phyloP scores from a whole-genome alignment of 2,113 vertebrate species.

The Brachyhypopomus gauderio region DNA sequence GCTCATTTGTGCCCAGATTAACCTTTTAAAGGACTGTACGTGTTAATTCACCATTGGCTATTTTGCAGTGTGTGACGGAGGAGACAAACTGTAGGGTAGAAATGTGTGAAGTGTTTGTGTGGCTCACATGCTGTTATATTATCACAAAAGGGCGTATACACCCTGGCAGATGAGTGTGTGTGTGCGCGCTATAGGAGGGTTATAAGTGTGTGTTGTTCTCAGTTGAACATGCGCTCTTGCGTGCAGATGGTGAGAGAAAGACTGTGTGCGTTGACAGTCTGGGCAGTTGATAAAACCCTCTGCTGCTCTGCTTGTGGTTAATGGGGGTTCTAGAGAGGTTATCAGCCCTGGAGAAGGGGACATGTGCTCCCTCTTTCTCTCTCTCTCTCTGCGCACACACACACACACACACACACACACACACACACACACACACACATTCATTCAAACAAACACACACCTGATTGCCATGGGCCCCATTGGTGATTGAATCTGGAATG shows the following conservation, averaged over 20 bases:
- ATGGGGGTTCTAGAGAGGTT: constrained; percentile 56
- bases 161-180: background rate
- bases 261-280: constrained; percentile 23
- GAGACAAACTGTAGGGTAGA: too few species aligned
- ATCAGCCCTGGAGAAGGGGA: constrained; percentile 43
- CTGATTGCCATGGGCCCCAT: constrained; percentile 47
- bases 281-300: constrained; percentile 42
- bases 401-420: constrained; percentile 26
- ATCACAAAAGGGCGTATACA: background rate
- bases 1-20: too few species aligned
- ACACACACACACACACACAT: constrained; percentile 31
- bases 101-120: background rate
- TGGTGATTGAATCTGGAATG: constrained; percentile 56
- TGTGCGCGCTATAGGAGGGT: background rate
- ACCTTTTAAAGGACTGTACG: too few species aligned
- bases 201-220: constrained; percentile 5
- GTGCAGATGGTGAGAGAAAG: constrained; percentile 30
- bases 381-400: background rate
- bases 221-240: constrained; percentile 3
- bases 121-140: background rate
- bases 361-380: constrained; percentile 10
- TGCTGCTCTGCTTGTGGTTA: constrained; percentile 48
- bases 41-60: too few species aligned
- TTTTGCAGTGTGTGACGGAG: too few species aligned
- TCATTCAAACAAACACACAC: constrained; percentile 45